Percentiles rank a stretch among this genome's conserved stretches.
These are phyloP conservation scores for Poeciliopsis prolifica DNA, from an alignment of 2,113 vertebrate species.

Conservation along the genomic window DNA sequence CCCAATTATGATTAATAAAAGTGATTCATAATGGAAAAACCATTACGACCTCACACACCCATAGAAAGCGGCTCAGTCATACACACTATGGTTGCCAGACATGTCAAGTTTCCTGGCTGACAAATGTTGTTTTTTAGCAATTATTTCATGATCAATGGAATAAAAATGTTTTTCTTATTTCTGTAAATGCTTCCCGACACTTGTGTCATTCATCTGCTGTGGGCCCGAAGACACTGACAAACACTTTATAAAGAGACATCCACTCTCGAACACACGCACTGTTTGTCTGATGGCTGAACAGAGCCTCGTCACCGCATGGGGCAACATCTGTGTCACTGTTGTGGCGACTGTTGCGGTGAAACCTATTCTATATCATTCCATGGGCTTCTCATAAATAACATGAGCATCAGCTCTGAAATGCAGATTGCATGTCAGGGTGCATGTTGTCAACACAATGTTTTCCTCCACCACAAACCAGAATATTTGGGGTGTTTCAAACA, in stretches of 20 bases:
- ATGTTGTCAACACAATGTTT: slow-evolving; percentile 27
- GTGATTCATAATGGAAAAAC: slow-evolving; percentile 78
- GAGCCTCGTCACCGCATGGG: slow-evolving; percentile 41
- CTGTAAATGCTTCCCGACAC: slow-evolving; percentile 68
- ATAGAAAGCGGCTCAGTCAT: slow-evolving; percentile 42
- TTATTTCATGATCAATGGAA: slow-evolving; percentile 70
- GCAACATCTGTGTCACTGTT: slow-evolving; percentile 68
- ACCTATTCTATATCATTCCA: slow-evolving; percentile 53
- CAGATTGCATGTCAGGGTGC: slow-evolving; percentile 46
- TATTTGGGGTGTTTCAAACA: neutral
- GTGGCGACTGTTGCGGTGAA: slow-evolving; percentile 57
- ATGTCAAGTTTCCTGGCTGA: slow-evolving; percentile 60
- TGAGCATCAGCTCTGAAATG: slow-evolving; percentile 39
- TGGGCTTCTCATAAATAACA: slow-evolving; percentile 53
- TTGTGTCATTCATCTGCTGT: slow-evolving; percentile 65
- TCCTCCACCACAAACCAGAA: slow-evolving; percentile 21
- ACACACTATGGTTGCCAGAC: slow-evolving; percentile 54
- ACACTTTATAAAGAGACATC: slow-evolving; percentile 44
- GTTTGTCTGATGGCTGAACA: slow-evolving; percentile 28
- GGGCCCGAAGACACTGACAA: slow-evolving; percentile 45
- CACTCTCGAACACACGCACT: slow-evolving; percentile 24
- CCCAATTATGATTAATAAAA: slow-evolving; percentile 81
- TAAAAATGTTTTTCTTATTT: slow-evolving; percentile 64
- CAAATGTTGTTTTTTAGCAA: slow-evolving; percentile 65
- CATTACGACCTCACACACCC: slow-evolving; percentile 50